A percentile compares a stretch with the other conserved stretches of the same genome.
phyloP scores from a whole-genome alignment of 2,888 invertebrate genomes.

The Heterodera filipjevi region DNA sequence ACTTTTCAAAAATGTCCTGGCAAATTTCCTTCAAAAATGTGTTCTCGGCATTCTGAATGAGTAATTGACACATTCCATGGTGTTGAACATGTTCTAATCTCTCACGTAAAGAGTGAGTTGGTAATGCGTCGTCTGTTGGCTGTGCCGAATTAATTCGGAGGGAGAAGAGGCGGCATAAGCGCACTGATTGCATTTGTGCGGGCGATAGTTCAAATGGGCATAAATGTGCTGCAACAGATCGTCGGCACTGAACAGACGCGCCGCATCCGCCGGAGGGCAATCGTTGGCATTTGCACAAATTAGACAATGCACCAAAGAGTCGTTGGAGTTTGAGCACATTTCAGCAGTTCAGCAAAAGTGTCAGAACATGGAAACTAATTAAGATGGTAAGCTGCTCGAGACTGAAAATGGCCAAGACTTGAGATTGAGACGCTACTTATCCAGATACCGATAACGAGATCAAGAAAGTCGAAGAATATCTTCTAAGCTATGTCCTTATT shows the following conservation, averaged over 20 bases:
- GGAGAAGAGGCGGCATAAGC: background rate
- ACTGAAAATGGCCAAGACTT: too few relatives aligned
- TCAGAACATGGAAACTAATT: too few relatives aligned
- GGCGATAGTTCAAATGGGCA: background rate
- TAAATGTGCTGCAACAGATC: background rate
- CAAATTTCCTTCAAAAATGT: background rate
- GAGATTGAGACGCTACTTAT: too few relatives aligned
- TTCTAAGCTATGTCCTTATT: too few relatives aligned
- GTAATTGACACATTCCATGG: background rate
- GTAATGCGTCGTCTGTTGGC: background rate
- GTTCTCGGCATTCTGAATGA: background rate
- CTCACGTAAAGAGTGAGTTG: background rate
- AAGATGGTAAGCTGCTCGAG: too few relatives aligned
- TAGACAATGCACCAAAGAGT: background rate
- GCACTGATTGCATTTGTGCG: constrained; percentile 4
- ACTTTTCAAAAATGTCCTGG: background rate
- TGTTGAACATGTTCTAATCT: background rate
- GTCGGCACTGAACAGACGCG: background rate
- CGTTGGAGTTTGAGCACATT: background rate
- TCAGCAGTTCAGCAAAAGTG: background rate
- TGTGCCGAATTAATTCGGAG: background rate
- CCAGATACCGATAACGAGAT: too few relatives aligned
- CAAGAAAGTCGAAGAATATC: too few relatives aligned
- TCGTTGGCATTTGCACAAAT: background rate
- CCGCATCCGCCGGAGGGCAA: background rate